Percentiles rank a stretch among this genome's conserved stretches.
Evolutionary conservation across 1,140 invertebrate species (phyloP).

Genomic region (Drosophila miranda): DNA sequence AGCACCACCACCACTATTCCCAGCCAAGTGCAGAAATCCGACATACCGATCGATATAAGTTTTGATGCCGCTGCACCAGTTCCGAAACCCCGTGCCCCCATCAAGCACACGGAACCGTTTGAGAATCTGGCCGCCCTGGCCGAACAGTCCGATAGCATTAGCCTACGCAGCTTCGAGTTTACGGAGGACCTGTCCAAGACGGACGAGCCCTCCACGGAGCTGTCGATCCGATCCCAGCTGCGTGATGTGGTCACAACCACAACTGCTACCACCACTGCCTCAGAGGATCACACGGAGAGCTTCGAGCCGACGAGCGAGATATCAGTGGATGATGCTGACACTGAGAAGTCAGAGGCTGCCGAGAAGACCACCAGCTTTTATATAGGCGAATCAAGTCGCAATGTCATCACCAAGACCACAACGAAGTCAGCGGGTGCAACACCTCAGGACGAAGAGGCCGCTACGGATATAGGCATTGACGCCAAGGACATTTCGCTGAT

Average conservation of each 20-base stretch:
- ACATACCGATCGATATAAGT: slow-evolving; percentile 56
- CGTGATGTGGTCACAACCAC: slow-evolving; percentile 66
- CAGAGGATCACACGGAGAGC: slow-evolving; percentile 74
- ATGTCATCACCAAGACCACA: slow-evolving; percentile 76
- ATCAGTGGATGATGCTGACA: slow-evolving; percentile 73
- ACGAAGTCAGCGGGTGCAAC: slow-evolving; percentile 58
- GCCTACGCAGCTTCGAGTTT: slow-evolving; percentile 75
- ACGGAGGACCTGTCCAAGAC: slow-evolving; percentile 77
- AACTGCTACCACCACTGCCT: slow-evolving; percentile 66
- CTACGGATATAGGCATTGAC: slow-evolving; percentile 50
- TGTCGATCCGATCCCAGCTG: slow-evolving; percentile 68
- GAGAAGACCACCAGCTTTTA: slow-evolving; percentile 78
- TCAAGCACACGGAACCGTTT: slow-evolving; percentile 71
- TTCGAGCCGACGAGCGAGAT: slow-evolving; percentile 77
- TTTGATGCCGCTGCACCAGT: slow-evolving; percentile 58
- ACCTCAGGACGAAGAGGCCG: slow-evolving; percentile 60
- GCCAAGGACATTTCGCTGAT: slow-evolving; percentile 70
- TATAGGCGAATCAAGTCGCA: slow-evolving; percentile 79
- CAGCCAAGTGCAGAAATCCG: slow-evolving; percentile 52
- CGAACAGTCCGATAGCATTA: slow-evolving; percentile 76
- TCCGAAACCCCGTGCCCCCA: slow-evolving; percentile 74
- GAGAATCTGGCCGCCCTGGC: slow-evolving; percentile 70
- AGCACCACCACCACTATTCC: slow-evolving; percentile 50
- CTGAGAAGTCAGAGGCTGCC: slow-evolving; percentile 61
- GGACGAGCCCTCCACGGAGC: slow-evolving; percentile 74